Base-by-base conservation (phyloP, 1,140 invertebrate genomes). In the Reticulitermes speratus region DNA sequence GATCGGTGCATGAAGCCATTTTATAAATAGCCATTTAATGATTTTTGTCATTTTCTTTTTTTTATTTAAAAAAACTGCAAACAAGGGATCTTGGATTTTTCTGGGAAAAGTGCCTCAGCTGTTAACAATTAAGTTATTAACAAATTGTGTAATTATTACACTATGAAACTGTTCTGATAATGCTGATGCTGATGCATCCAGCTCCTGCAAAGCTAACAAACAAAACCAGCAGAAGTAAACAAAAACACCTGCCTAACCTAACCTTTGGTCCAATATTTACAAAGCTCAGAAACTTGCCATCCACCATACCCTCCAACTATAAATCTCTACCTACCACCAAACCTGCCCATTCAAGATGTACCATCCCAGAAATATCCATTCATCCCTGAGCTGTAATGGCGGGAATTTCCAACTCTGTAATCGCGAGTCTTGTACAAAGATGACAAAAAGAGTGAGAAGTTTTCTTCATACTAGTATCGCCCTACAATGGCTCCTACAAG, bases 1-100 rank as follows among this genome's bases (percentile, higher is more conserved):
- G 87, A 87, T 88, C 87, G 87, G 88, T 88, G 87, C 87, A 87
- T 32, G 75, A 82, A 86, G 84, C 86, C 87, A 85, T 87, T 87
- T 84, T 87, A 83, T 38, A 55, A 65, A 86, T 87, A 85, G 82
- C 65, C 84, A 85, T 85, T 85, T 69, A 84, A 75, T 30, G 65
- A 30, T 75, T 75, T 75, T 75, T 75, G 65, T 75, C 65, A 75
- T 55, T 65, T 86, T 86, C 32, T 86, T 45, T 55, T 86, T 32
- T 86, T 45, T 55, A 84, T 32, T 65, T 3, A 44, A 38, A 86
- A 82, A 87, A 82, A 83, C 21, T 85, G 44, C 84, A 87, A 85
- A 85, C 45, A 19, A 85, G 84, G 84, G 84, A 87, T 87, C 44
- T 86, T 87, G 87, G 87, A 87, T 87, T 52, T 87, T 87, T 87